phyloP scores from a whole-genome alignment of 2,797 vertebrate species.

The Sternotherus odoratus region DNA sequence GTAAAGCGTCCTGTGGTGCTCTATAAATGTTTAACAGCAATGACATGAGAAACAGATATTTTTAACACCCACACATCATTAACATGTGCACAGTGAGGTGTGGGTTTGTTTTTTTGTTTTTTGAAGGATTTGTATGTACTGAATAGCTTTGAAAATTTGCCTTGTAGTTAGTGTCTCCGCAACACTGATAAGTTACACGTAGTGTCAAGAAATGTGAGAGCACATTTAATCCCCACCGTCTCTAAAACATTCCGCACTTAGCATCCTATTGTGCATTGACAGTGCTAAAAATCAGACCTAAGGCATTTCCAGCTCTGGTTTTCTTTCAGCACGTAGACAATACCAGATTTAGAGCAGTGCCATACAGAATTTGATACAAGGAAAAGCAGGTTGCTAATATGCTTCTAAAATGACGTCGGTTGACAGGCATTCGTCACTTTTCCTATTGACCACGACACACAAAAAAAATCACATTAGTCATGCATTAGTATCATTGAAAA shows the following conservation, averaged over 20 bases:
- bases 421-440: conserved; percentile 22
- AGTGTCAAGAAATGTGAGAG: background rate
- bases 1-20: background rate
- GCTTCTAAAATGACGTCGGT: background rate
- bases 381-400: background rate
- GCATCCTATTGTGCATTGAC: accelerated
- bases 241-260: background rate
- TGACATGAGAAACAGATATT: background rate
- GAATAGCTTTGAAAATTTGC: background rate
- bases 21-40: background rate
- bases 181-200: accelerated
- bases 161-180: background rate
- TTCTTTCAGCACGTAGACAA: background rate
- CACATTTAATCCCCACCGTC: background rate
- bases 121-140: background rate
- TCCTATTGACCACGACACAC: conserved; percentile 8
- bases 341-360: background rate
- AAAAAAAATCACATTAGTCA: background rate
- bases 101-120: background rate
- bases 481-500: background rate
- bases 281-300: background rate
- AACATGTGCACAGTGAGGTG: background rate
- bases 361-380: background rate
- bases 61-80: background rate
- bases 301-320: background rate